These are phyloP conservation scores for Craseonycteris thonglongyai DNA, from an alignment of 2,113 vertebrate species.

Conservation along the genomic window DNA sequence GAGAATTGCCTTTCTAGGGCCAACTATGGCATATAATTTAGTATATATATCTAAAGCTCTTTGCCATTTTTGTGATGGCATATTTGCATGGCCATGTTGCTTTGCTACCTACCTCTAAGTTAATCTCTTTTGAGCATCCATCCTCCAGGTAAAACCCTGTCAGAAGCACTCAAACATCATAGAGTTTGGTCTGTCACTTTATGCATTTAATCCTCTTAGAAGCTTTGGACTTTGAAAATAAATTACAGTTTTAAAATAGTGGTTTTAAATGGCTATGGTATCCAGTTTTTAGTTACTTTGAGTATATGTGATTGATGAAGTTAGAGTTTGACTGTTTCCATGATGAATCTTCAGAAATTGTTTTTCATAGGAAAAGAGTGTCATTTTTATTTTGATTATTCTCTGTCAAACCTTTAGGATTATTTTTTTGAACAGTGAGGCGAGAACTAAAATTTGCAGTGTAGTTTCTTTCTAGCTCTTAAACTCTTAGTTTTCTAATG, in stretches of 20 bases:
- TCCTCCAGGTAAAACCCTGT: not conserved
- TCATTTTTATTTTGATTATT: conserved; percentile 45
- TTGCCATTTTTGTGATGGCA: not conserved
- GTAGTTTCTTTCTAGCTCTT: conserved; percentile 4
- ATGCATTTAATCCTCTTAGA: not conserved
- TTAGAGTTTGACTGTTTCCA: not conserved
- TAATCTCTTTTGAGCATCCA: not conserved
- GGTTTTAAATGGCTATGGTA: not conserved
- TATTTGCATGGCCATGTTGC: not conserved
- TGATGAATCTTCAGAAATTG: conserved; percentile 2
- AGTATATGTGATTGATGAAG: not conserved
- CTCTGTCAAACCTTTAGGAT: not conserved
- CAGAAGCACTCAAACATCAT: not conserved
- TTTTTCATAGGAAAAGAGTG: conserved; percentile 5
- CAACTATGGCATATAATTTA: not conserved
- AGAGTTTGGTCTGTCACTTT: not conserved
- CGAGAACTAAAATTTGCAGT: conserved; percentile 5
- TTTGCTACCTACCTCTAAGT: not conserved
- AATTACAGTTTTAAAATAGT: not conserved
- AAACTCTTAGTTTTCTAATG: conserved; percentile 21
- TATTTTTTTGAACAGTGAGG: not conserved
- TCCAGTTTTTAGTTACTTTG: conserved; percentile 2
- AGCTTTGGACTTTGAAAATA: conserved; percentile 21
- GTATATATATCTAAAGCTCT: not conserved
- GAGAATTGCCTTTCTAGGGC: not conserved